Base-by-base conservation (phyloP, 92 coral and sea anemone genomes). In the Phenganax marumi region DNA sequence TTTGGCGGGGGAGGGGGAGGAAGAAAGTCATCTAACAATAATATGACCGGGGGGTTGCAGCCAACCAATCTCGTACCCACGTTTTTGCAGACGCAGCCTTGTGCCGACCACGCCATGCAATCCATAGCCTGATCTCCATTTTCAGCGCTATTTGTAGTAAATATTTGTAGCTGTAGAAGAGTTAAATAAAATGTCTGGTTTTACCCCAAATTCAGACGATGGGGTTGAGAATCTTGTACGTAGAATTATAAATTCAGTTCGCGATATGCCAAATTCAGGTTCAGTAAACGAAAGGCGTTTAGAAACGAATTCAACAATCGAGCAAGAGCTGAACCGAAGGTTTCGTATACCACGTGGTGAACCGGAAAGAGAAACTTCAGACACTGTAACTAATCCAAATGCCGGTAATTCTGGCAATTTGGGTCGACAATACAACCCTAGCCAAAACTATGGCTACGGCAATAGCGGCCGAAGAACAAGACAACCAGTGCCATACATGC, bases 401-500 rank as follows among this genome's bases (percentile, higher is more conserved):
- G n/a, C n/a, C n/a, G n/a, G n/a, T n/a, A n/a, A n/a, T n/a, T 54
- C 60, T 54, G 10, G 10, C 11, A 10, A 10, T 54, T n/a, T 54
- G 60, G 60, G 11, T 54, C 60, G 60, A 10, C 60, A 54, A 54
- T 54, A 10, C 60, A n/a, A 54, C n/a, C 60, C 60, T 10, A 54
- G n/a, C n/a, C 60, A 54, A 54, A 54, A 54, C n/a, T 54, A 54
- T 54, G 60, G 60, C n/a, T 54, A 54, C n/a, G 60, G 60, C 60
- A 54, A n/a, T n/a, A 54, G 60, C 60, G n/a, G 11, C n/a, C 60
- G 60, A 54, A 10, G 11, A 10, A 10, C 11, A 54, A 54, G 60
- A 54, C 10, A n/a, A 54, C 60, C 60, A 10, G n/a, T n/a, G n/a
- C 60, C 60, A 54, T 54, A 54, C 60, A 54, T n/a, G 60, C 60